Evolutionary conservation across 2,888 invertebrate genomes (phyloP).

Genomic region (Trachelus troglodyta): DNA sequence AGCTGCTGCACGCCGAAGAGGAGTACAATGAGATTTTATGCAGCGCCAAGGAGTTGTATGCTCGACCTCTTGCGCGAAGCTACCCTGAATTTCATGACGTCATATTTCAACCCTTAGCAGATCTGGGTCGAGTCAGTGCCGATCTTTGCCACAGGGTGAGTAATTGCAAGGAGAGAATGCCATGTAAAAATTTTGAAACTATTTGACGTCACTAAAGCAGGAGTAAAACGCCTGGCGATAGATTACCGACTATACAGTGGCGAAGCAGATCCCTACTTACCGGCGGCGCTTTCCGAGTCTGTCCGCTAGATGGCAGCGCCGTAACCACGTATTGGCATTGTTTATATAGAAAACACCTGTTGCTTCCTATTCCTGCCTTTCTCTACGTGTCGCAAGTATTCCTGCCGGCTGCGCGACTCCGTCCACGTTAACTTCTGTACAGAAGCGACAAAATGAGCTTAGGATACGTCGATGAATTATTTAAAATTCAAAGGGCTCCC

Average conservation of each 20-base stretch:
- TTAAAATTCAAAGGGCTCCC: not conserved
- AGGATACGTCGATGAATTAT: not conserved
- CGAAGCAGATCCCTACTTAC: conserved; percentile 11
- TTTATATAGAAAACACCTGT: conserved; percentile 33
- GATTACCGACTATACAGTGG: conserved; percentile 2
- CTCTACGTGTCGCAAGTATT: conserved; percentile 31
- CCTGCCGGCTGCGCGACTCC: not conserved
- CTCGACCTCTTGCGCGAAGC: conserved; percentile 69
- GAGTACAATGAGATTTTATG: conserved; percentile 68
- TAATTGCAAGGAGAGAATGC: conserved; percentile 8
- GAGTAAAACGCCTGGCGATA: conserved; percentile 10
- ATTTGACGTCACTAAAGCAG: not conserved
- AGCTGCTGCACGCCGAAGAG: conserved; percentile 64
- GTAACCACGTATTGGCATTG: conserved; percentile 16
- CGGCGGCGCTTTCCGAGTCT: not conserved
- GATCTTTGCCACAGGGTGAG: conserved; percentile 60
- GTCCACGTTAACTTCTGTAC: not conserved
- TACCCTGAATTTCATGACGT: conserved; percentile 61
- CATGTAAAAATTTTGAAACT: not conserved
- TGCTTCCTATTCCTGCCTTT: conserved; percentile 26
- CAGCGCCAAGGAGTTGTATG: conserved; percentile 75
- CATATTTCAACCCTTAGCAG: conserved; percentile 58
- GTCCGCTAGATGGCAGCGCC: conserved; percentile 42
- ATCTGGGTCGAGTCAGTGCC: conserved; percentile 51
- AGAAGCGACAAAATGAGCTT: not conserved